Conservation (phyloP, 2,113 vertebrate species). For the Scytalopus superciliaris region DNA sequence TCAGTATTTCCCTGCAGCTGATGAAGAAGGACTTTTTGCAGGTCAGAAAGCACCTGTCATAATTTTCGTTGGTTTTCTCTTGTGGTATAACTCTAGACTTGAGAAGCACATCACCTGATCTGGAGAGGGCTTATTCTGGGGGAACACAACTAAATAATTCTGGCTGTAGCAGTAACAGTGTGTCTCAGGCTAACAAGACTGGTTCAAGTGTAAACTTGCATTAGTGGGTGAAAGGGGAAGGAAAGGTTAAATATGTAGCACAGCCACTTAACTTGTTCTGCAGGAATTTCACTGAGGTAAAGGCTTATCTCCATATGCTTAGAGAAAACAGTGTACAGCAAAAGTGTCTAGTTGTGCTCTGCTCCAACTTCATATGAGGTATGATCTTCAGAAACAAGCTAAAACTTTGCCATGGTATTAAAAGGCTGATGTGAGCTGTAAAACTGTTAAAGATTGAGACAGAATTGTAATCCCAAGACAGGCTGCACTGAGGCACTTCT, state of each 20-base stretch:
- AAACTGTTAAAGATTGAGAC: background rate
- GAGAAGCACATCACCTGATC: background rate
- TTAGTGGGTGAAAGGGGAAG: background rate
- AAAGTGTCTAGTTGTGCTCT: background rate
- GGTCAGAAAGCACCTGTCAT: background rate
- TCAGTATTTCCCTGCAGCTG: background rate
- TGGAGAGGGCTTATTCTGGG: background rate
- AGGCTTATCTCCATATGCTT: background rate
- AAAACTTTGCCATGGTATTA: background rate
- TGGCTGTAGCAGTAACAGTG: rapidly evolving
- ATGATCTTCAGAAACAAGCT: background rate
- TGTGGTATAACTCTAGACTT: background rate
- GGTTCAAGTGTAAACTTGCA: slow-evolving; percentile 16
- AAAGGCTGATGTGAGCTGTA: background rate
- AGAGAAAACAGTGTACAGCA: background rate
- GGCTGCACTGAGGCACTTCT: background rate
- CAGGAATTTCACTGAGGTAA: slow-evolving; percentile 3
- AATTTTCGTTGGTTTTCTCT: background rate
- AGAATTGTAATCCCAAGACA: background rate
- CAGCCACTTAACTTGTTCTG: background rate
- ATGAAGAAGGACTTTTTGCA: background rate
- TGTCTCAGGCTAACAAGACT: background rate
- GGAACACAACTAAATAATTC: background rate
- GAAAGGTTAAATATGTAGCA: background rate
- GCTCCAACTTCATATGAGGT: background rate